These are phyloP conservation scores for Dexiosoma caninum DNA, from an alignment of 2,888 invertebrate species.

Conservation along the genomic window DNA sequence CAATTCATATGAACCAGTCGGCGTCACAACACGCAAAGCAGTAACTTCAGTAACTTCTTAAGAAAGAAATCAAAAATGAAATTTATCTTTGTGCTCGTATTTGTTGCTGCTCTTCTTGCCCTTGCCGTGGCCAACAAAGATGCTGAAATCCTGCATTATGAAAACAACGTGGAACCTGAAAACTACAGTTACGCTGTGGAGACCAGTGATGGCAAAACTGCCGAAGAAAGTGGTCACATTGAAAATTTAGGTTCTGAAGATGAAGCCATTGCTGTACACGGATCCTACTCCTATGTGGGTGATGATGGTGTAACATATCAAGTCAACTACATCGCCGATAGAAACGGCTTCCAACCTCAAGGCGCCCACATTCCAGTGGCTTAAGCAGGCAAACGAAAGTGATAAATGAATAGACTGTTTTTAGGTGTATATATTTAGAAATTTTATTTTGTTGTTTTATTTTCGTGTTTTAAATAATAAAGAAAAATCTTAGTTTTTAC, in stretches of 20 bases:
- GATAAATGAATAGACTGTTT: slow-evolving; percentile 32
- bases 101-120: slow-evolving; percentile 68
- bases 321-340: slow-evolving; percentile 78
- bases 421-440: slow-evolving; percentile 40
- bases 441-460: slow-evolving; percentile 13
- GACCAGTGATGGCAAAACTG: slow-evolving; percentile 80
- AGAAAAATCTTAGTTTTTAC: no score
- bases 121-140: slow-evolving; percentile 64
- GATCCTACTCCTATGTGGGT: slow-evolving; percentile 80
- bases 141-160: slow-evolving; percentile 62
- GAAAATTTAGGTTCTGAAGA: slow-evolving; percentile 80
- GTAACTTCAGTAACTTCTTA: no score
- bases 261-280: slow-evolving; percentile 79
- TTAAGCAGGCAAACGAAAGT: slow-evolving; percentile 50
- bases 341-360: slow-evolving; percentile 78
- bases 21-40: background rate
- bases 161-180: slow-evolving; percentile 63
- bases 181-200: slow-evolving; percentile 65
- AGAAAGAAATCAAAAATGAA: no score
- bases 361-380: slow-evolving; percentile 79
- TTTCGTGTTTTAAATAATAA: background rate
- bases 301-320: slow-evolving; percentile 81
- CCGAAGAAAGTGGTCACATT: slow-evolving; percentile 79
- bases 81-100: slow-evolving; percentile 75
- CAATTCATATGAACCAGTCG: slow-evolving; percentile 37